phyloP scores from a whole-genome alignment of 2,113 vertebrate species.

The Grallaria varia region DNA sequence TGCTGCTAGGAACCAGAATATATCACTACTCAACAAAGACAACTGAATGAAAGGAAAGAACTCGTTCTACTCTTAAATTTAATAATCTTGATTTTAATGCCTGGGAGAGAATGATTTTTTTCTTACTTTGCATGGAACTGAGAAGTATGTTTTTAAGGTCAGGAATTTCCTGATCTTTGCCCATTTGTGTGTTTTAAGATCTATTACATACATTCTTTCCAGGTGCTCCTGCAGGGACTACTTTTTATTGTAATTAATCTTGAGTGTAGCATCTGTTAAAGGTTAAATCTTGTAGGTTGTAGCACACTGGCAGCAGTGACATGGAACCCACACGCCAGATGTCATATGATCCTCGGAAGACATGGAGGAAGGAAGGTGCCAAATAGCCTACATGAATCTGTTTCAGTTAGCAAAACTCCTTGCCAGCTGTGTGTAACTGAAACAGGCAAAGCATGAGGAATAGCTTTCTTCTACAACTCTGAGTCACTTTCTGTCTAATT shows the following conservation, averaged over 20 bases:
- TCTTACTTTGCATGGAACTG: not conserved
- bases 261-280: not conserved
- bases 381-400: not conserved
- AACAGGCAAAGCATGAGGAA: not conserved
- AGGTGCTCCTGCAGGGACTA: not conserved
- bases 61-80: slow-evolving; percentile 27
- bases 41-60: slow-evolving; percentile 46
- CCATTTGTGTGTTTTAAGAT: not conserved
- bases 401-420: not conserved
- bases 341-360: not conserved
- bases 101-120: not conserved
- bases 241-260: slow-evolving; percentile 29
- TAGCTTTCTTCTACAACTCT: not conserved
- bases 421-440: not conserved
- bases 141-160: slow-evolving; percentile 18
- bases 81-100: slow-evolving; percentile 34
- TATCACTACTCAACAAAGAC: slow-evolving; percentile 24
- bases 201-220: not conserved
- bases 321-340: not conserved
- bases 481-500: not conserved
- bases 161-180: slow-evolving; percentile 50
- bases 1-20: slow-evolving; percentile 58
- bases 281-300: not conserved
- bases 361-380: not conserved
- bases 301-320: not conserved